Conservation (phyloP, 2,113 vertebrate species). For the Psilopsiagon aymara region DNA sequence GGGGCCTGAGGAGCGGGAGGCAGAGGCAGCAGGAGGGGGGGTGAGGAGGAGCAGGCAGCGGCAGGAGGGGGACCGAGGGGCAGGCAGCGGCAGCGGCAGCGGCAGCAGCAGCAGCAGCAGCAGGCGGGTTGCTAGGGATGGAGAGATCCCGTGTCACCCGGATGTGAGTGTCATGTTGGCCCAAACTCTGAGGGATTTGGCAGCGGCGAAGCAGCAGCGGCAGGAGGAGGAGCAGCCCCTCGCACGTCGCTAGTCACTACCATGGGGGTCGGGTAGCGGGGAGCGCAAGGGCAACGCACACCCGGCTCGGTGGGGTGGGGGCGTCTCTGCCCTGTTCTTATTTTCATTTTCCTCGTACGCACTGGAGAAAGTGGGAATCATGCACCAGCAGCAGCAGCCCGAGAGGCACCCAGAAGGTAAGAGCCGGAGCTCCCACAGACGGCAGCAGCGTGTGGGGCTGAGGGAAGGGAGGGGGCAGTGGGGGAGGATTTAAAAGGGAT, state of each 20-base stretch:
- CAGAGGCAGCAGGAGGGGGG: conserved; percentile 3
- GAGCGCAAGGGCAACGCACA: conserved; percentile 48
- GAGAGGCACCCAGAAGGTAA: conserved; percentile 77
- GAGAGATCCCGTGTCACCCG: conserved; percentile 72
- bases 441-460: conserved; percentile 1
- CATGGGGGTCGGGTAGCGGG: conserved; percentile 64
- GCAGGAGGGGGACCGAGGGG: not conserved
- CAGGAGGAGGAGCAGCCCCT: conserved; percentile 31
- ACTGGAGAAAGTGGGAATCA: conserved; percentile 74
- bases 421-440: conserved; percentile 12
- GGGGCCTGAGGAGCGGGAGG: not conserved
- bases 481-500: conserved; percentile 30
- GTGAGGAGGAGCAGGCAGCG: not conserved
- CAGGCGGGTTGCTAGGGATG: conserved; percentile 65
- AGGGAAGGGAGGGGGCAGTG: not conserved
- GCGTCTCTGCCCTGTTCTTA: not conserved
- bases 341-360: not conserved
- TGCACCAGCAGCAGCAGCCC: conserved; percentile 78
- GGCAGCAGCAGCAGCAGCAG: conserved; percentile 1
- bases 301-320: conserved; percentile 59
- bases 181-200: conserved; percentile 67
- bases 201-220: conserved; percentile 44
- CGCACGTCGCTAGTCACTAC: conserved; percentile 30
- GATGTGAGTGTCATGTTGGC: conserved; percentile 78
- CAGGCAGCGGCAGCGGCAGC: not conserved